Conservation (phyloP, 2,888 invertebrate genomes). For the Melangyna quadrimaculata region DNA sequence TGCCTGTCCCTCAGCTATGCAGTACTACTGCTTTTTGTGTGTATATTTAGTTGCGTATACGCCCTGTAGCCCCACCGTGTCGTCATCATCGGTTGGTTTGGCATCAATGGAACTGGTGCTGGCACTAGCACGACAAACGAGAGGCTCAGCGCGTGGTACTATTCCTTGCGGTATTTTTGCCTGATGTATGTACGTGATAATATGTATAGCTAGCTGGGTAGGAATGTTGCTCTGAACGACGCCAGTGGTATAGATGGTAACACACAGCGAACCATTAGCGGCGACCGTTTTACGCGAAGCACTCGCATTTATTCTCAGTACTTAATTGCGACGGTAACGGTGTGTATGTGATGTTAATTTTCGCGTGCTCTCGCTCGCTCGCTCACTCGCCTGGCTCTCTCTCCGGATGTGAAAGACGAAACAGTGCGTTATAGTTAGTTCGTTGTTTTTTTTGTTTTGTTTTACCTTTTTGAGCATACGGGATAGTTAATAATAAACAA, state of each 20-base stretch:
- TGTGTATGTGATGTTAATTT: constrained; percentile 67
- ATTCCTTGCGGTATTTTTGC: constrained; percentile 58
- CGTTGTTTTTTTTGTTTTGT: not conserved
- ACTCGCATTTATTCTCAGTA: constrained; percentile 71
- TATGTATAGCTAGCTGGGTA: constrained; percentile 23
- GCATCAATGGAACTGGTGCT: constrained; percentile 44
- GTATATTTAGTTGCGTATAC: constrained; percentile 70
- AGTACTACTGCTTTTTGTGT: constrained; percentile 24
- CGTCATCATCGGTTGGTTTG: constrained; percentile 30
- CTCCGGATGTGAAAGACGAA: constrained; percentile 60
- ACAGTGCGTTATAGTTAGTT: constrained; percentile 42
- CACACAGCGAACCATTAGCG: constrained; percentile 67
- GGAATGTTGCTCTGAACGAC: constrained; percentile 31
- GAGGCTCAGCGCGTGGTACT: constrained; percentile 58
- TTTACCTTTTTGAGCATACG: constrained; percentile 44
- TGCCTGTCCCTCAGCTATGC: too few species aligned
- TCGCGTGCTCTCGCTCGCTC: constrained; percentile 71
- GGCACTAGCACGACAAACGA: constrained; percentile 23
- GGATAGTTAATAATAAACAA: constrained; percentile 71
- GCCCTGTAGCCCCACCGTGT: constrained; percentile 58
- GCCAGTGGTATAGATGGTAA: constrained; percentile 51
- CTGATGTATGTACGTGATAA: constrained; percentile 52
- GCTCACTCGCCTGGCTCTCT: constrained; percentile 50
- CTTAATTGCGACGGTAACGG: constrained; percentile 70
- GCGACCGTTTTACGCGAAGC: constrained; percentile 69